phyloP scores from a whole-genome alignment of 1,140 invertebrate genomes.

The Cherax quadricarinatus region DNA sequence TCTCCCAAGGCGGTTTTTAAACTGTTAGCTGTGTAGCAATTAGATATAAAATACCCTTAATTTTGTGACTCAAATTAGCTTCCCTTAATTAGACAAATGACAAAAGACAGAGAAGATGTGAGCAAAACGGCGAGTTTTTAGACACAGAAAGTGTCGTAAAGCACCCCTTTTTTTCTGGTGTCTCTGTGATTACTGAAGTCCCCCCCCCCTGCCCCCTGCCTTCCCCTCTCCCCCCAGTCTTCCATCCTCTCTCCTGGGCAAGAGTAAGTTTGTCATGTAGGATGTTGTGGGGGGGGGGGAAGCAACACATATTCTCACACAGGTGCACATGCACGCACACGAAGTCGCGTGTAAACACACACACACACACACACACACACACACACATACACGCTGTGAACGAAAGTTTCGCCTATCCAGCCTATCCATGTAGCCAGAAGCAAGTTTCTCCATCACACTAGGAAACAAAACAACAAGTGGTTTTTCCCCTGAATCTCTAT shows the following conservation, averaged over 20 bases:
- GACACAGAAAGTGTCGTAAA: background rate
- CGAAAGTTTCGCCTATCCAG: too few species aligned
- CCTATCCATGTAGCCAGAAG: too few species aligned
- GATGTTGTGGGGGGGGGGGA: too few species aligned
- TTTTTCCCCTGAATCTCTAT: too few species aligned
- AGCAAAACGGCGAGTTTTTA: background rate
- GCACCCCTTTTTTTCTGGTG: background rate
- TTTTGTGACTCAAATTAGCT: background rate
- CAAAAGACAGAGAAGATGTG: background rate
- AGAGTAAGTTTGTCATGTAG: too few species aligned
- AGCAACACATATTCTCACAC: background rate
- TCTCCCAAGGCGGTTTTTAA: background rate
- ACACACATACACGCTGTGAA: background rate
- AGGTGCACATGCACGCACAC: background rate
- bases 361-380: background rate
- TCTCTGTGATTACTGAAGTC: background rate
- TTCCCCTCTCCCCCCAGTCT: background rate
- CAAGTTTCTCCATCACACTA: too few species aligned
- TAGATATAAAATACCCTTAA: background rate
- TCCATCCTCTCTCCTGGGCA: too few species aligned
- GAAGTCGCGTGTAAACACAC: background rate
- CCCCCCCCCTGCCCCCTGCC: too few species aligned
- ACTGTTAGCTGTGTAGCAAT: background rate
- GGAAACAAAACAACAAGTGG: too few species aligned
- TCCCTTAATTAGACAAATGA: background rate